A percentile compares a stretch with the other conserved stretches of the same genome.
Conservation (phyloP, 2,888 invertebrate genomes). For the Drosophila hamatofila region DNA sequence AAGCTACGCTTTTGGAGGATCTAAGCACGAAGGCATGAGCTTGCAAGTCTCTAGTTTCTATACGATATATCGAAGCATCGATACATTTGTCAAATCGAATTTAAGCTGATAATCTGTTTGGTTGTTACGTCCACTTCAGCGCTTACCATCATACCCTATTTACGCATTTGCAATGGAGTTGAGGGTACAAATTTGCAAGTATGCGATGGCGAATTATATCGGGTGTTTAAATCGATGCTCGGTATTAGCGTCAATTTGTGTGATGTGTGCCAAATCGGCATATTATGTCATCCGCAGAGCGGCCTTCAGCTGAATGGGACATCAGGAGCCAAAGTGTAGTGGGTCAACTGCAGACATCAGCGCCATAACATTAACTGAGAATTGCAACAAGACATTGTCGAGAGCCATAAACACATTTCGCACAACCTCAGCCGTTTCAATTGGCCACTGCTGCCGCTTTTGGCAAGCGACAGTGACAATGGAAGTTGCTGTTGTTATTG, state of each 20-base stretch:
- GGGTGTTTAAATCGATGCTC: slow-evolving; percentile 34
- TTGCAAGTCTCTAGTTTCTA: background rate
- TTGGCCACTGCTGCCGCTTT: slow-evolving; percentile 21
- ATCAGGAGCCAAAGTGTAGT: slow-evolving; percentile 27
- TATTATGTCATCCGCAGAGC: slow-evolving; percentile 41
- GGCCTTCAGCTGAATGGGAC: slow-evolving; percentile 35
- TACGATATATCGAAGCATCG: background rate
- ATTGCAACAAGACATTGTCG: slow-evolving; percentile 45
- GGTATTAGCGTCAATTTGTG: slow-evolving; percentile 24
- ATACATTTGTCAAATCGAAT: background rate
- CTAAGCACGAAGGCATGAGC: too few species aligned
- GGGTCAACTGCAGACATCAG: slow-evolving; percentile 29
- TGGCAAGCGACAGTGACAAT: slow-evolving; percentile 61
- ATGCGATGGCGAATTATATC: slow-evolving; percentile 25
- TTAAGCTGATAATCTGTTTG: background rate
- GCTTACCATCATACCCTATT: background rate
- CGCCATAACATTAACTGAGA: slow-evolving; percentile 17
- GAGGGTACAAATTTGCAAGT: slow-evolving; percentile 10
- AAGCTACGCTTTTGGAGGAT: background rate
- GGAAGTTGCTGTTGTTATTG: slow-evolving; percentile 33
- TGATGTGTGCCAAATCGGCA: slow-evolving; percentile 39
- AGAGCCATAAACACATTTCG: slow-evolving; percentile 39
- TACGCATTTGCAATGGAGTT: background rate
- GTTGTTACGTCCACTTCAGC: background rate
- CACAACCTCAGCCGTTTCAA: slow-evolving; percentile 26